phyloP scores from a whole-genome alignment of 2,797 vertebrate species.

The Eupleurogrammus muticus region DNA sequence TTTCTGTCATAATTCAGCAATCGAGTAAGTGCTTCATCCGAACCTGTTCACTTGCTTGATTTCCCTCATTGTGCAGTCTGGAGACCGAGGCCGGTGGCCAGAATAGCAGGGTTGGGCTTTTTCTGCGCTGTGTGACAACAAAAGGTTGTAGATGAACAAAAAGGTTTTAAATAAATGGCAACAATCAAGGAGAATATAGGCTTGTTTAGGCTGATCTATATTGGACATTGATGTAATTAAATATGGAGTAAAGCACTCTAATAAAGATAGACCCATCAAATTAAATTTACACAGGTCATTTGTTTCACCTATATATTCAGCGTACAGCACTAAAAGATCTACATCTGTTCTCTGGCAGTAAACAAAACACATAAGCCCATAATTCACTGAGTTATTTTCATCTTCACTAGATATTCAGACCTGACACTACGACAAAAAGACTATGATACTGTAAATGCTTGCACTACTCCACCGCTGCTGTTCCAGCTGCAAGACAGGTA shows the following conservation, averaged over 20 bases:
- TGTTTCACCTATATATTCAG: too few species aligned
- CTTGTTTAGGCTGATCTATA: constrained; percentile 1
- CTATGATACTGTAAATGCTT: background rate
- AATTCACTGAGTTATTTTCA: too few species aligned
- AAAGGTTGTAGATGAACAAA: too few species aligned
- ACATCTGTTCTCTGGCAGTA: too few species aligned
- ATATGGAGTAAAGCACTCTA: background rate
- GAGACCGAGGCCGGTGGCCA: constrained; percentile 2
- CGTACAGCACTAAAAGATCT: too few species aligned
- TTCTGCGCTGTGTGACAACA: too few species aligned
- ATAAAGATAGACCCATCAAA: background rate
- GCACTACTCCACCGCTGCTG: background rate
- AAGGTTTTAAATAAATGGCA: background rate
- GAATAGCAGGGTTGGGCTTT: background rate
- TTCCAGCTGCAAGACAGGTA: background rate
- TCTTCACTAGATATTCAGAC: background rate
- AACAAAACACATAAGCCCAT: too few species aligned
- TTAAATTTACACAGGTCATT: background rate
- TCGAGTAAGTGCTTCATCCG: constrained; percentile 15
- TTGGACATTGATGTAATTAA: constrained; percentile 3
- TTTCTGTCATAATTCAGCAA: constrained; percentile 23
- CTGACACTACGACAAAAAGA: background rate
- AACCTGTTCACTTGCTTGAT: constrained; percentile 29
- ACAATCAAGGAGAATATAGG: background rate
- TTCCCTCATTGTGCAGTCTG: constrained; percentile 14